These are phyloP conservation scores for Nesidiocoris tenuis DNA, from an alignment of 2,888 invertebrate species.

Conservation along the genomic window DNA sequence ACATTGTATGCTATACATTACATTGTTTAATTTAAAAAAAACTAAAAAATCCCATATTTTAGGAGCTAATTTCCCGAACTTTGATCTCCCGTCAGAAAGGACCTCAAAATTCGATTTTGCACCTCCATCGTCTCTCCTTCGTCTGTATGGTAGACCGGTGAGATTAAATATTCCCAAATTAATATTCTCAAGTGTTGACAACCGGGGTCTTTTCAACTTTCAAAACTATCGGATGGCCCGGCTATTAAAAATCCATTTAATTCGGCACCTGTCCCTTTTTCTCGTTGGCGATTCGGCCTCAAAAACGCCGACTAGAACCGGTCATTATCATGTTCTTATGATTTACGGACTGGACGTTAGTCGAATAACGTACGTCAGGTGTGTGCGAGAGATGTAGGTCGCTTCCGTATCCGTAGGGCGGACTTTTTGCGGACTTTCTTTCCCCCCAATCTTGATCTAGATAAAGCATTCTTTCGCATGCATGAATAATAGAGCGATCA, in stretches of 20 bases:
- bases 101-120: too few relatives aligned
- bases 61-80: too few relatives aligned
- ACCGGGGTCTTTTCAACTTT: not conserved
- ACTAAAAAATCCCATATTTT: too few relatives aligned
- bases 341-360: not conserved
- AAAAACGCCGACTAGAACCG: not conserved
- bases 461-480: conserved; percentile 16
- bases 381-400: conserved; percentile 23
- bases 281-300: not conserved
- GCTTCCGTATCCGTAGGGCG: conserved; percentile 30
- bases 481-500: conserved; percentile 6
- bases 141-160: too few relatives aligned
- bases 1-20: too few relatives aligned
- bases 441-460: conserved; percentile 13
- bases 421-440: conserved; percentile 19
- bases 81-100: too few relatives aligned
- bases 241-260: not conserved
- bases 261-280: not conserved
- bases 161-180: not conserved
- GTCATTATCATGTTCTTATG: not conserved
- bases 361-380: not conserved
- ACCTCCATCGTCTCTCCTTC: too few relatives aligned
- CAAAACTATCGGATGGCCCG: not conserved
- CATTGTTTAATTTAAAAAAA: too few relatives aligned
- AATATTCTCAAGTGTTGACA: not conserved